These are phyloP conservation scores for Plectropomus leopardus DNA, from an alignment of 2,113 vertebrate species.

Conservation along the genomic window DNA sequence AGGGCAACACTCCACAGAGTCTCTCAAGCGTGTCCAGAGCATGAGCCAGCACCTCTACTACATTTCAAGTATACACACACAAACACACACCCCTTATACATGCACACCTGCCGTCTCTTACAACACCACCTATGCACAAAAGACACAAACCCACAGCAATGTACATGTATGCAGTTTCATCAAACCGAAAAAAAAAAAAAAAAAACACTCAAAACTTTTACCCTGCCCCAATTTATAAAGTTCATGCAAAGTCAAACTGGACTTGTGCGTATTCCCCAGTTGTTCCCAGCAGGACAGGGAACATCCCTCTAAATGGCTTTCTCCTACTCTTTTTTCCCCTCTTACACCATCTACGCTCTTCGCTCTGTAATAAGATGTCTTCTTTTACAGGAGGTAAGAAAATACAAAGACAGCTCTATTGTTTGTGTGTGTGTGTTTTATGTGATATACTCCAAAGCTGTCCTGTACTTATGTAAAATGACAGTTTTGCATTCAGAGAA, in stretches of 20 bases:
- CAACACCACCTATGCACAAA: conserved; percentile 2
- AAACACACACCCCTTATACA: conserved; percentile 23
- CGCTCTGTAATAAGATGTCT: conserved; percentile 28
- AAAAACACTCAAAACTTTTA: conserved; percentile 52
- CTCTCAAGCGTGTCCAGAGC: conserved; percentile 78
- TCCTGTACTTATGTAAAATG: conserved; percentile 55
- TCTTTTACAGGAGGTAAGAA: not conserved
- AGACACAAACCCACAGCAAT: conserved; percentile 4
- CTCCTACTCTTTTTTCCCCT: not conserved
- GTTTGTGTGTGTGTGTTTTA: conserved; percentile 7
- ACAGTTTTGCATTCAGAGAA: conserved; percentile 50
- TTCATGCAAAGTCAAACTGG: conserved; percentile 39
- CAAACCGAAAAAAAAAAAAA: conserved; percentile 27
- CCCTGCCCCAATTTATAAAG: conserved; percentile 47
- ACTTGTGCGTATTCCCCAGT: conserved; percentile 2
- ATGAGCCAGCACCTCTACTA: conserved; percentile 73
- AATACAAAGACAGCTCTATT: conserved; percentile 31
- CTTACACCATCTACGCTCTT: conserved; percentile 1
- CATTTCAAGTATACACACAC: conserved; percentile 49
- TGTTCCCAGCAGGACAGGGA: not conserved
- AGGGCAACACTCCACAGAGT: conserved; percentile 74
- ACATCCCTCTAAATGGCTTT: not conserved
- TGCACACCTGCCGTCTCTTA: conserved; percentile 38
- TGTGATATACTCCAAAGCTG: conserved; percentile 32
- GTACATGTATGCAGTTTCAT: conserved; percentile 16